Percentiles rank a stretch among this genome's conserved stretches.
Conservation (phyloP, 2,797 vertebrate species). For the Adrianichthys oophorus region DNA sequence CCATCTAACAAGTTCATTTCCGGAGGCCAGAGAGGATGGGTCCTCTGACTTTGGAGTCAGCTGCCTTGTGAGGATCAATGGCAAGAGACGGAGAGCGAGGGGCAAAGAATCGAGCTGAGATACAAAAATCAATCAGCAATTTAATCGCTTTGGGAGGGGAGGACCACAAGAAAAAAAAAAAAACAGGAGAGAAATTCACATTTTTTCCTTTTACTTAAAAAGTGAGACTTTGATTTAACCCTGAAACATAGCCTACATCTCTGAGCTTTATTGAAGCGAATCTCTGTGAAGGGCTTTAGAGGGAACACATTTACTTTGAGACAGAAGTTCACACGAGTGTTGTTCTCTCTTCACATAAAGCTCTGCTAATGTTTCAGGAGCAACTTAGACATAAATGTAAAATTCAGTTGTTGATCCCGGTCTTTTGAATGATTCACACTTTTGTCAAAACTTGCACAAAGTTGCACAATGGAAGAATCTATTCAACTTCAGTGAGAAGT, state of each 20-base stretch:
- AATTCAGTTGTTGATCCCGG: constrained; percentile 17
- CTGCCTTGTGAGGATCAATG: constrained; percentile 83
- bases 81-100: constrained; percentile 73
- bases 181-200: constrained; percentile 60
- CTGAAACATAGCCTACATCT: constrained; percentile 54
- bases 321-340: constrained; percentile 44
- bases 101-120: constrained; percentile 77
- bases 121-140: constrained; percentile 85
- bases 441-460: constrained; percentile 34
- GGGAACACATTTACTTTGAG: constrained; percentile 62
- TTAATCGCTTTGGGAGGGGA: constrained; percentile 77
- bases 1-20: constrained; percentile 85
- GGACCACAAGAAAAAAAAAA: constrained; percentile 54
- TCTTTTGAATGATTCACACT: constrained; percentile 28
- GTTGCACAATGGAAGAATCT: constrained; percentile 13
- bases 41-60: constrained; percentile 81
- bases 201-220: constrained; percentile 66
- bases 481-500: constrained; percentile 28
- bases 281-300: constrained; percentile 50
- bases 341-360: constrained; percentile 30
- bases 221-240: constrained; percentile 69
- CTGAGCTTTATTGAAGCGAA: constrained; percentile 58
- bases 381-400: constrained; percentile 27
- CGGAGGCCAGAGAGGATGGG: constrained; percentile 76
- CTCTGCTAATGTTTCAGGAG: constrained; percentile 42